Base-by-base conservation (phyloP, 2,797 vertebrate genomes). In the Gephyroberyx darwinii region DNA sequence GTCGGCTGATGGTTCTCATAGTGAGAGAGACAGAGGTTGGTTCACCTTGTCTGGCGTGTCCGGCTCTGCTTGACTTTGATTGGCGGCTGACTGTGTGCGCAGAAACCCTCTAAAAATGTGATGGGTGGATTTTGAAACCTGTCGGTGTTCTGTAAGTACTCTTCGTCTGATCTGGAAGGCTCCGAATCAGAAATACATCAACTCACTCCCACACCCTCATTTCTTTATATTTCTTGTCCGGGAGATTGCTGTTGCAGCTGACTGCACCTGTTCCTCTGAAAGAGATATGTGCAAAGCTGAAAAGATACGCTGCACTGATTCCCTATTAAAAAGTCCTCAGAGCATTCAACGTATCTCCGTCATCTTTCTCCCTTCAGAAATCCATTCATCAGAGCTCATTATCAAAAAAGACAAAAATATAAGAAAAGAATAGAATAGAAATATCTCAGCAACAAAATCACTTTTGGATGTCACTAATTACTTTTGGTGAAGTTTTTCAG, bases 221-320 rank as follows among this genome's bases (percentile, higher is more conserved):
- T 51, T 50, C 66, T 65, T 66, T 64, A 41, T 17, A 52, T 58
- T 77, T 62, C 45, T 73, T 74, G 62, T 41, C 47, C 37, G 61
- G 51, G 66, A 67, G 65, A 68, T 70, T 35, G 37, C 20, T 14
- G 68, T 67, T 0, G 6, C 65, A 77, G 51, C 64, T 71, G 76
- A 65, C 30, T 65, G 65, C 78, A 80, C 65, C 61, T 64, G 39
- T 56, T 74, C 31, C 43, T 16, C 39, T 43, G 45, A 66, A 75
- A 60, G 56, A n/a, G 33, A 48, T 48, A 10, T 7, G 16, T 4
- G 43, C 31, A 35, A 43, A 56, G 66, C 54, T 63, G 37, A 48
- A 67, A 76, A 64, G 47, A 57, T 16, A 30, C n/a, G 61, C 75
- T 48, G 59, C 65, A 13, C 66, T 48, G 74, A 60, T 73, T 64